Evolutionary conservation across 2,113 vertebrate genomes (phyloP).

Genomic region (Parotia lawesii): DNA sequence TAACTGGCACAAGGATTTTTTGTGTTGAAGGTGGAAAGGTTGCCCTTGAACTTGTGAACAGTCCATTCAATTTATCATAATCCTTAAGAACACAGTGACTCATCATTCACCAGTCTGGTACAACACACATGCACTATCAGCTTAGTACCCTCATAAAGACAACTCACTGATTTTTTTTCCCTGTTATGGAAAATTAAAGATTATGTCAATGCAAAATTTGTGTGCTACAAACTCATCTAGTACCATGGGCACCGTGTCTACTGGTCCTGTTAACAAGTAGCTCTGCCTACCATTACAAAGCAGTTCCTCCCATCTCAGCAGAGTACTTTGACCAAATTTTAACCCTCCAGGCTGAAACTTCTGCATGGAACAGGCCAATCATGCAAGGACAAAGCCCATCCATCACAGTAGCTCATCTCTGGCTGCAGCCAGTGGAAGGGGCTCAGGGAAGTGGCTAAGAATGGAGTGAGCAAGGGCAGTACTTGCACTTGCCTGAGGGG

Average conservation of each 20-base stretch:
- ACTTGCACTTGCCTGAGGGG: not conserved
- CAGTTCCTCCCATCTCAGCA: not conserved
- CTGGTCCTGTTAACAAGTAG: not conserved
- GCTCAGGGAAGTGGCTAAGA: not conserved
- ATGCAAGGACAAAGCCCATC: not conserved
- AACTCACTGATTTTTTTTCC: not conserved
- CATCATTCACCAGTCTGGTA: not conserved
- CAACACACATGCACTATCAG: not conserved
- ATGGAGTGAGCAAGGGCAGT: not conserved
- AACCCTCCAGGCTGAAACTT: not conserved
- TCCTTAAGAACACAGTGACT: conserved; percentile 10
- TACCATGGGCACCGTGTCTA: fast-evolving
- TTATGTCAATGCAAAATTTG: not conserved
- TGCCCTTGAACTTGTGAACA: conserved; percentile 6
- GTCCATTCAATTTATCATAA: not conserved
- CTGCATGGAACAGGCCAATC: not conserved
- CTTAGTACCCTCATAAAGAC: not conserved
- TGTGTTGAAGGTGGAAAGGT: not conserved
- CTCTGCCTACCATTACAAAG: not conserved
- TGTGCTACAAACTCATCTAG: not conserved
- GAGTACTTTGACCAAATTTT: not conserved
- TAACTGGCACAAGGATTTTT: not conserved
- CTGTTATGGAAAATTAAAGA: not conserved
- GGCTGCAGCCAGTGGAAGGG: not conserved
- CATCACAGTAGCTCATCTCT: not conserved